Evolutionary conservation across 2,113 vertebrate genomes (phyloP).

Genomic region (Martes martes): DNA sequence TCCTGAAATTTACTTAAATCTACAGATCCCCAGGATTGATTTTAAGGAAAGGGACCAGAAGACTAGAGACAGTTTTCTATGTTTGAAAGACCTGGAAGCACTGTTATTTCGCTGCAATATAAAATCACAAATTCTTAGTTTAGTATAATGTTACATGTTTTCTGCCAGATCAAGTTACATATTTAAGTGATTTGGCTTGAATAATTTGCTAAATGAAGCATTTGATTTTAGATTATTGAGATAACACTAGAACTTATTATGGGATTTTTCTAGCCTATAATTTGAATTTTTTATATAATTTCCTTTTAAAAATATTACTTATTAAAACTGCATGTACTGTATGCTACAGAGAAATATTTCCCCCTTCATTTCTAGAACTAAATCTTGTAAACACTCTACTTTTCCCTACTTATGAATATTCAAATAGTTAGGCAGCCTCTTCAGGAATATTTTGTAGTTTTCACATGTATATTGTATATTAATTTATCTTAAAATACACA

Average conservation of each 20-base stretch:
- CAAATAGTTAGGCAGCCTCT: not conserved
- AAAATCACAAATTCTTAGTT: conserved; percentile 12
- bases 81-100: not conserved
- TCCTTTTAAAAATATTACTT: conserved; percentile 32
- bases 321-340: conserved; percentile 58
- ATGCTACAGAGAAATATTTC: conserved; percentile 42
- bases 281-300: conserved; percentile 42
- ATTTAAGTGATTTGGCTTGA: conserved; percentile 26
- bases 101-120: not conserved
- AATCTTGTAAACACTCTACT: conserved; percentile 12
- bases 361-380: not conserved
- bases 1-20: not conserved
- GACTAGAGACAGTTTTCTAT: not conserved
- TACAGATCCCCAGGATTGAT: not conserved
- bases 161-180: not conserved
- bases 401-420: conserved; percentile 50
- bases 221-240: conserved; percentile 47
- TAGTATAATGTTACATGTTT: not conserved
- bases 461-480: not conserved
- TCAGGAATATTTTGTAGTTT: not conserved
- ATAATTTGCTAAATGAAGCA: conserved; percentile 47
- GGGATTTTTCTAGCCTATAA: not conserved
- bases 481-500: not conserved
- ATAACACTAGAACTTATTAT: conserved; percentile 45
- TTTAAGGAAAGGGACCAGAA: not conserved